phyloP scores from a whole-genome alignment of 2,888 invertebrate species.

The Drosophila mayaguana region DNA sequence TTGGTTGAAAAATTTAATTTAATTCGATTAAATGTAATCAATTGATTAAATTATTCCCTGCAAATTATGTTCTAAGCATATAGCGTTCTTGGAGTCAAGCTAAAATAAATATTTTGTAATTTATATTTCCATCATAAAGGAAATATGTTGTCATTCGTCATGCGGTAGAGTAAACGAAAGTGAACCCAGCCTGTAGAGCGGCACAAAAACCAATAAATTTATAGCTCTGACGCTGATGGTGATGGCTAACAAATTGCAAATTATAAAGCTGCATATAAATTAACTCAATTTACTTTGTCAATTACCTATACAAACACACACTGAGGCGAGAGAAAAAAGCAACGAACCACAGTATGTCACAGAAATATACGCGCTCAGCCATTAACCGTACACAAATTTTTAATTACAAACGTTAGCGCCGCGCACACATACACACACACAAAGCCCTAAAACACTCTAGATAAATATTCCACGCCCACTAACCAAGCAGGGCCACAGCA shows the following conservation, averaged over 20 bases:
- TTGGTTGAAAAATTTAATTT: too few relatives aligned
- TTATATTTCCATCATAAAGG: not conserved
- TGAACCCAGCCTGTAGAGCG: not conserved
- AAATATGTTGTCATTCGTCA: not conserved
- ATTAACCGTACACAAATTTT: slow-evolving; percentile 49
- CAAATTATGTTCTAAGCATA: not conserved
- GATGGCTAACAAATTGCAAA: slow-evolving; percentile 23
- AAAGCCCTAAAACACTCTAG: slow-evolving; percentile 11
- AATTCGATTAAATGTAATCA: too few relatives aligned
- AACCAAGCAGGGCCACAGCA: slow-evolving; percentile 14
- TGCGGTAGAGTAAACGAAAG: not conserved
- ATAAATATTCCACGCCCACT: slow-evolving; percentile 48
- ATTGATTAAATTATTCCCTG: too few relatives aligned
- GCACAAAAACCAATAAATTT: not conserved
- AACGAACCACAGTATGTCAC: slow-evolving; percentile 49
- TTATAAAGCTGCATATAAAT: slow-evolving; percentile 64
- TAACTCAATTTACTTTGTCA: slow-evolving; percentile 69
- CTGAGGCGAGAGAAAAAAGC: not conserved
- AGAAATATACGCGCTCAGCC: slow-evolving; percentile 51
- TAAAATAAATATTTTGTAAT: not conserved
- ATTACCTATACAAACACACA: slow-evolving; percentile 42
- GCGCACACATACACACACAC: not conserved
- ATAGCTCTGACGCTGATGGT: not conserved
- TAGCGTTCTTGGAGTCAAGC: rapidly evolving
- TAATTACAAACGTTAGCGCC: slow-evolving; percentile 58